Evolutionary conservation across 2,888 invertebrate species (phyloP).

Genomic region (Nomada ruficornis): DNA sequence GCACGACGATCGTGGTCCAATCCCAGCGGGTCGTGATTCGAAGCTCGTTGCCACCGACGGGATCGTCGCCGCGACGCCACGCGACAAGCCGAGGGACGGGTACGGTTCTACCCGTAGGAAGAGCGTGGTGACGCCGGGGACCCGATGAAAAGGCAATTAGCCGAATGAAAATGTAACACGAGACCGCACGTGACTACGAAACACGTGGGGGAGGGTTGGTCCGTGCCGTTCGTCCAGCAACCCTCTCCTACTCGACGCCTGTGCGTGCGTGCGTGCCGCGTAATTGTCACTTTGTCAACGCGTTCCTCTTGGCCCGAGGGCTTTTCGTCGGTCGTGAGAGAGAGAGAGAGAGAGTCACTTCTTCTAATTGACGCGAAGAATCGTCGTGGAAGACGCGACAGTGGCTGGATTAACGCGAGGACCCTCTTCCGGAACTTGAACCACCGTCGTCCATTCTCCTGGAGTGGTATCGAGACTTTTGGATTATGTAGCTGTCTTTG

Average conservation of each 20-base stretch:
- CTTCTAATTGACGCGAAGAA: slow-evolving; percentile 76
- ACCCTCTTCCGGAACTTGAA: slow-evolving; percentile 6
- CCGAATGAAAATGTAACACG: slow-evolving; percentile 84
- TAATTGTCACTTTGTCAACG: slow-evolving; percentile 84
- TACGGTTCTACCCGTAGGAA: slow-evolving; percentile 47
- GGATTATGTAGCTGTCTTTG: background rate
- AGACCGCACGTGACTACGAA: slow-evolving; percentile 83
- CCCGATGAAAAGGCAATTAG: slow-evolving; percentile 83
- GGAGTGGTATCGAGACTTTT: background rate
- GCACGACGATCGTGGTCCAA: slow-evolving; percentile 54
- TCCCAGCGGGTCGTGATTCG: slow-evolving; percentile 64
- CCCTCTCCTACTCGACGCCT: slow-evolving; percentile 41
- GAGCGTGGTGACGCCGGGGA: slow-evolving; percentile 57
- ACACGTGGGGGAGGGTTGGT: slow-evolving; percentile 57
- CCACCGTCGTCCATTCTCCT: too few relatives aligned
- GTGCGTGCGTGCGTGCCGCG: slow-evolving; percentile 72
- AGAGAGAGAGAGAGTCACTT: slow-evolving; percentile 73
- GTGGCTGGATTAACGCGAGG: slow-evolving; percentile 26
- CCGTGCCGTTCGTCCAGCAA: slow-evolving; percentile 20
- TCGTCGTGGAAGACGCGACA: slow-evolving; percentile 44
- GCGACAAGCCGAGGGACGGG: slow-evolving; percentile 21
- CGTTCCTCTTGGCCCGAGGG: slow-evolving; percentile 71
- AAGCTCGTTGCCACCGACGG: slow-evolving; percentile 55
- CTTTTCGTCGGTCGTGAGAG: slow-evolving; percentile 59
- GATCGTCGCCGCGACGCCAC: slow-evolving; percentile 27